phyloP scores from a whole-genome alignment of 1,140 invertebrate genomes.

The Cyrtorhinus lividipennis region DNA sequence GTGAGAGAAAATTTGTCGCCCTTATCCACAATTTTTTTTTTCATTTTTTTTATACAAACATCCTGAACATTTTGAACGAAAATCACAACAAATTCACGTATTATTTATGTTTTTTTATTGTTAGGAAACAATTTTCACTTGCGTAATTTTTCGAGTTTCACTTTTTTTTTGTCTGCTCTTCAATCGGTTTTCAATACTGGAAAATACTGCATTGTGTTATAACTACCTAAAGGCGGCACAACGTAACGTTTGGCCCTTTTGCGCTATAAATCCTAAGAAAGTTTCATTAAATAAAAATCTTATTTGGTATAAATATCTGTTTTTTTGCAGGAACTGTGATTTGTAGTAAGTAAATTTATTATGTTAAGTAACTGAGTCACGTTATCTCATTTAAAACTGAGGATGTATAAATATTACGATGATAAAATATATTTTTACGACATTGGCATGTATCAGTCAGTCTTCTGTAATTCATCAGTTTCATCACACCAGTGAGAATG shows the following conservation, averaged over 20 bases:
- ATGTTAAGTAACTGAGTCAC: slow-evolving; percentile 6
- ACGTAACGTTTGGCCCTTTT: slow-evolving; percentile 13
- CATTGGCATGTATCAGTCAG: slow-evolving; percentile 26
- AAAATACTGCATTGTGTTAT: slow-evolving; percentile 23
- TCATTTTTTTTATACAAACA: too few relatives aligned
- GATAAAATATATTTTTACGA: slow-evolving; percentile 24
- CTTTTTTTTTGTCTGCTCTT: too few relatives aligned
- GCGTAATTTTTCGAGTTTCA: not conserved
- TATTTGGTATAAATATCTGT: slow-evolving; percentile 25
- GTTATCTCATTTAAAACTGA: slow-evolving; percentile 13
- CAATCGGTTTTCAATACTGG: slow-evolving; percentile 24
- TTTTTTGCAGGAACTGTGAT: slow-evolving; percentile 26
- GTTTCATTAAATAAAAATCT: slow-evolving; percentile 24
- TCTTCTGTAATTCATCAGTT: slow-evolving; percentile 24
- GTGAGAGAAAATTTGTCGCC: too few relatives aligned
- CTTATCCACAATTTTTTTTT: too few relatives aligned
- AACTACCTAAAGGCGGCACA: slow-evolving; percentile 17
- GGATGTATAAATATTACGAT: slow-evolving; percentile 22
- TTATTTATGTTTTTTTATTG: too few relatives aligned
- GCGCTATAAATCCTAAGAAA: slow-evolving; percentile 17
- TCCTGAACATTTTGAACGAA: too few relatives aligned
- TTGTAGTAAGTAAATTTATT: slow-evolving; percentile 20
- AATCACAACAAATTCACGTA: not conserved
- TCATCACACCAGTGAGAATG: slow-evolving; percentile 15
- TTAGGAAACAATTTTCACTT: slow-evolving; percentile 7